A percentile compares a stretch with the other conserved stretches of the same genome.
These are phyloP conservation scores for Corydoras sp. DNA, from an alignment of 2,113 vertebrate genomes.

Conservation along the genomic window DNA sequence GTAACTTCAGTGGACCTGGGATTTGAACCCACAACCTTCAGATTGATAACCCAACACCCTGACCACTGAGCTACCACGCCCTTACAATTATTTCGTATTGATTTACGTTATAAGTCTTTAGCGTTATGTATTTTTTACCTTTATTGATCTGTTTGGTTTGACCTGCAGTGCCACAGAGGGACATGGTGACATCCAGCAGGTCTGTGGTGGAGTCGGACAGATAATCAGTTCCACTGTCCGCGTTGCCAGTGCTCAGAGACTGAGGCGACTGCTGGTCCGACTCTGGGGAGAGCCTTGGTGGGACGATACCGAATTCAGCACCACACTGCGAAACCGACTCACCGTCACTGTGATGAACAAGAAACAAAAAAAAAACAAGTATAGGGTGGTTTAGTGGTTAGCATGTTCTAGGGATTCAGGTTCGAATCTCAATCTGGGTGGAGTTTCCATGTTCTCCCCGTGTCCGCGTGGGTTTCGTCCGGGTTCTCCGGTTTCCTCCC, in stretches of 20 bases:
- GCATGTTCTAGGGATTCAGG: no score
- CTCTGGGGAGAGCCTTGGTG: constrained; percentile 36
- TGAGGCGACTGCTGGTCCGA: constrained; percentile 59
- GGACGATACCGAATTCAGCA: constrained; percentile 49
- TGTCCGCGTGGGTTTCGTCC: no score
- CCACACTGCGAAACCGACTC: constrained; percentile 52
- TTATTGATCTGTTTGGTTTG: constrained; percentile 70
- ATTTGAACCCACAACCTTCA: no score
- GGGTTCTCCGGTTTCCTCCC: no score
- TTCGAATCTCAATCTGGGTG: no score
- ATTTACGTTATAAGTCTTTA: no score
- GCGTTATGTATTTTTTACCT: constrained; percentile 57
- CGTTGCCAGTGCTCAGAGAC: constrained; percentile 56
- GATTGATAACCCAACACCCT: no score
- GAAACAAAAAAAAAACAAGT: neutral
- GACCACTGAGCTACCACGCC: no score
- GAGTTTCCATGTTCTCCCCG: no score
- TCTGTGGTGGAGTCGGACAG: constrained; percentile 57
- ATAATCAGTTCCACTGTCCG: constrained; percentile 59
- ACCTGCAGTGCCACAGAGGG: constrained; percentile 78
- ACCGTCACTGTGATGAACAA: constrained; percentile 58
- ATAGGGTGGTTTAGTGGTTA: no score
- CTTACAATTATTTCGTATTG: no score
- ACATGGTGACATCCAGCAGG: constrained; percentile 69
- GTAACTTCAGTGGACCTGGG: no score